Percentiles rank a stretch among this genome's conserved stretches.
phyloP scores from a whole-genome alignment of 2,113 vertebrate species.

The Neogobius melanostomus region DNA sequence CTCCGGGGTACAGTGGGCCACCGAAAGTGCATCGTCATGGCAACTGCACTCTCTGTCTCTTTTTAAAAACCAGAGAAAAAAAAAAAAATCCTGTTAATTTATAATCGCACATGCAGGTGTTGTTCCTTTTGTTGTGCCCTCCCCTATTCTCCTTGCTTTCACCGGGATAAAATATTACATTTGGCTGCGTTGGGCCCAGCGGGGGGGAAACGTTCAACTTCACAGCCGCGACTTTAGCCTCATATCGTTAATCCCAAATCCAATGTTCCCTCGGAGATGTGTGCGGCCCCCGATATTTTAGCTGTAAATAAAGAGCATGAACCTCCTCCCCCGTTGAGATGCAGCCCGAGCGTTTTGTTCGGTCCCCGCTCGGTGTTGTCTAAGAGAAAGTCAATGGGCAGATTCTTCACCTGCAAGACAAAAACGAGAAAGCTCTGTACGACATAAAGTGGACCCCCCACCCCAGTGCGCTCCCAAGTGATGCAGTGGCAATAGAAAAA shows the following conservation, averaged over 20 bases:
- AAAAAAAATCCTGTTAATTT: conserved; percentile 23
- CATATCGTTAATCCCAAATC: conserved; percentile 27
- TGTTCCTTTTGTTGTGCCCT: conserved; percentile 24
- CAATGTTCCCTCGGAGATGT: conserved; percentile 54
- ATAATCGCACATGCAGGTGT: conserved; percentile 42
- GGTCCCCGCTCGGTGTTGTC: conserved; percentile 35
- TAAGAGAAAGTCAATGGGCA: conserved; percentile 34
- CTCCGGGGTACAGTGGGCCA: conserved; percentile 2
- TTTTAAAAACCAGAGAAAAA: background rate
- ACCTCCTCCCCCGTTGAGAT: conserved; percentile 42
- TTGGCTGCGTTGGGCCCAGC: conserved; percentile 35
- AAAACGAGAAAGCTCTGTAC: conserved; percentile 31
- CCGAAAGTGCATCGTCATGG: conserved; percentile 1
- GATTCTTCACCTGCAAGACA: conserved; percentile 59
- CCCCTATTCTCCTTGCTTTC: conserved; percentile 18
- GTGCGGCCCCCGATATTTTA: conserved; percentile 65
- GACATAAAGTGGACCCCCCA: background rate
- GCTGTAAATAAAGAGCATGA: conserved; percentile 59
- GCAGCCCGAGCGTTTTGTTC: conserved; percentile 42
- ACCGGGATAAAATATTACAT: conserved; percentile 21
- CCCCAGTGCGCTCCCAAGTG: conserved; percentile 24
- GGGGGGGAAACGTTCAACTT: conserved; percentile 42
- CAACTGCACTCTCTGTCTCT: conserved; percentile 3
- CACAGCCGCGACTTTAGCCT: conserved; percentile 30
- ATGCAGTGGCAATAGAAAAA: conserved; percentile 44